Evolutionary conservation across 2,797 vertebrate genomes (phyloP).

Genomic region (Anguilla pacifica): DNA sequence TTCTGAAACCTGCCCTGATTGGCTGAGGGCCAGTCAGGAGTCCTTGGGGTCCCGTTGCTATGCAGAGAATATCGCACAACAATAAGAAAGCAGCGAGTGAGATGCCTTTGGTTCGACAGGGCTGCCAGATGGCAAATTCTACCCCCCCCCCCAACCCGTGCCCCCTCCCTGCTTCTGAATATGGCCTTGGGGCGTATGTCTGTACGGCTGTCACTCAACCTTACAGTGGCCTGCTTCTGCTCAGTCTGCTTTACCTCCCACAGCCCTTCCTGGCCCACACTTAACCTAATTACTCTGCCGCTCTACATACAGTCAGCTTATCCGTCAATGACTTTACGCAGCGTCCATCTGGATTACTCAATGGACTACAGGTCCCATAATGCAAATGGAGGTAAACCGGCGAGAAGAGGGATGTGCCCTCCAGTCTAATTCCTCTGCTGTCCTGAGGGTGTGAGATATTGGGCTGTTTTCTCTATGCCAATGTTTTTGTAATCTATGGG

Average conservation of each 20-base stretch:
- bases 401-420: neutral
- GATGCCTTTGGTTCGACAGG: conserved; percentile 15
- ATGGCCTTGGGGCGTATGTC: conserved; percentile 57
- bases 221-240: conserved; percentile 56
- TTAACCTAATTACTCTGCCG: conserved; percentile 47
- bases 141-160: conserved; percentile 23
- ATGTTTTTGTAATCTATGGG: no score
- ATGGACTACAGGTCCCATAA: neutral
- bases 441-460: neutral
- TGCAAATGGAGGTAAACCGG: neutral
- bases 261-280: neutral
- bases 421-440: neutral
- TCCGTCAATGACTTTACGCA: conserved; percentile 26
- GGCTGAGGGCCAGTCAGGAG: conserved; percentile 41
- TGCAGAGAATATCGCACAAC: conserved; percentile 36
- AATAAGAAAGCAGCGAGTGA: conserved; percentile 40
- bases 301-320: conserved; percentile 38
- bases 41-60: conserved; percentile 35
- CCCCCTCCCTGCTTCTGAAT: conserved; percentile 38
- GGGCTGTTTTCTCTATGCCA: neutral
- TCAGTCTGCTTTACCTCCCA: conserved; percentile 37
- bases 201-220: conserved; percentile 49
- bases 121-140: conserved; percentile 45
- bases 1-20: conserved; percentile 43
- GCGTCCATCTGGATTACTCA: neutral